Conservation (phyloP, 2,797 vertebrate species). For the Tachyglossus aculeatus region DNA sequence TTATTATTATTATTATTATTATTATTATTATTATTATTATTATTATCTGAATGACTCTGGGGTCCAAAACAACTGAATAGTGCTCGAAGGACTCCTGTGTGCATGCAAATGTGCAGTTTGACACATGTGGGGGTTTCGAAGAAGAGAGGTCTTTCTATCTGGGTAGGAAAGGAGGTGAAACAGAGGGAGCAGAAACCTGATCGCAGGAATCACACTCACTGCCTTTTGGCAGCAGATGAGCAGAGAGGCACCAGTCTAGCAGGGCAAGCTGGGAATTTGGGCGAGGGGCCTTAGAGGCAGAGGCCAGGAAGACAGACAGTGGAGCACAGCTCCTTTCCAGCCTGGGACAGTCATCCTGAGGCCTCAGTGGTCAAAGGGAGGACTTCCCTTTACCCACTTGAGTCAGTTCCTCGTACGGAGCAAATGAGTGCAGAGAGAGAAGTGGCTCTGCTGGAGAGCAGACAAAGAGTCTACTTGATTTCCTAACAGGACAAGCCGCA, state of each 20-base stretch:
- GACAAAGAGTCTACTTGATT: slow-evolving; percentile 74
- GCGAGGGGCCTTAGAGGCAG: background rate
- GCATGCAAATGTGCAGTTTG: background rate
- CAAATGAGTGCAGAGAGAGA: slow-evolving; percentile 56
- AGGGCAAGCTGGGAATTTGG: background rate
- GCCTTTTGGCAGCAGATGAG: no score
- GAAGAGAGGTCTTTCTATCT: slow-evolving; percentile 22
- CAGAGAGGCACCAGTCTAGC: no score
- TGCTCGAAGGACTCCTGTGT: no score
- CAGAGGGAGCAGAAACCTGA: slow-evolving; percentile 8
- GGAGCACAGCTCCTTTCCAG: no score
- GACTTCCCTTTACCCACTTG: slow-evolving; percentile 5
- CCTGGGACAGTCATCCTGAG: slow-evolving; percentile 33
- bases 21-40: no score
- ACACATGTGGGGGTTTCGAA: slow-evolving; percentile 36
- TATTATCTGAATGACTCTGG: no score
- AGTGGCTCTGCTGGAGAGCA: slow-evolving; percentile 69
- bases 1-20: no score
- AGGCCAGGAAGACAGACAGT: background rate
- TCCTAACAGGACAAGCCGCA: slow-evolving; percentile 65
- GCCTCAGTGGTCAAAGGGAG: slow-evolving; percentile 28
- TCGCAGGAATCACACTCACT: slow-evolving; percentile 45
- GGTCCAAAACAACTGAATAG: no score
- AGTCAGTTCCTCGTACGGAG: slow-evolving; percentile 42
- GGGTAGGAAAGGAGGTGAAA: slow-evolving; percentile 58